These are phyloP conservation scores for Xiphydria camelus DNA, from an alignment of 2,888 invertebrate genomes.

Conservation along the genomic window DNA sequence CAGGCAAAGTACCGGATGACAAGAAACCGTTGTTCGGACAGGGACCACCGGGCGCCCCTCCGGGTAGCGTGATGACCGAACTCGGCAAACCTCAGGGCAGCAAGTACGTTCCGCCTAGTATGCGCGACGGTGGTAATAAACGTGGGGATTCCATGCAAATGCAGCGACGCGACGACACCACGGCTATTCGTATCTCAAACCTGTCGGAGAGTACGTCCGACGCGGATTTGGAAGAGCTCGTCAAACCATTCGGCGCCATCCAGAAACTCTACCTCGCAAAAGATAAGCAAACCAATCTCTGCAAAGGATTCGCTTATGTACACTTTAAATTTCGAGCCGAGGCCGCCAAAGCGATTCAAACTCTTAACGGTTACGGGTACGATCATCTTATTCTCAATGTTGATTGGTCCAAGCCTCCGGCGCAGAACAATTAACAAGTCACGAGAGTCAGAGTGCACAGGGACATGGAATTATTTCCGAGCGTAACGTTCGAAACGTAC, in stretches of 20 bases:
- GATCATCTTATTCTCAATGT: slow-evolving; percentile 97
- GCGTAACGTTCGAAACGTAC: no score
- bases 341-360: slow-evolving; percentile 88
- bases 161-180: slow-evolving; percentile 76
- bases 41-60: slow-evolving; percentile 31
- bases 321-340: slow-evolving; percentile 91
- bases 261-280: slow-evolving; percentile 95
- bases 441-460: no score
- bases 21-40: slow-evolving; percentile 49
- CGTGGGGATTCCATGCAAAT: slow-evolving; percentile 71
- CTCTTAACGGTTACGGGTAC: slow-evolving; percentile 91
- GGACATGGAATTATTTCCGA: no score
- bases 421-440: slow-evolving; percentile 42
- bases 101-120: slow-evolving; percentile 86
- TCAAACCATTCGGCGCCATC: slow-evolving; percentile 90
- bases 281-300: slow-evolving; percentile 83
- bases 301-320: slow-evolving; percentile 98
- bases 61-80: slow-evolving; percentile 40
- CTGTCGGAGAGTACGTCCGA: slow-evolving; percentile 95
- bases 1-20: slow-evolving; percentile 52
- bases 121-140: slow-evolving; percentile 82
- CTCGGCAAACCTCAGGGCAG: slow-evolving; percentile 58
- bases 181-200: slow-evolving; percentile 96
- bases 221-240: slow-evolving; percentile 92
- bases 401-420: slow-evolving; percentile 95